phyloP scores from a whole-genome alignment of 2,113 vertebrate species.

The Actinemys pallida region DNA sequence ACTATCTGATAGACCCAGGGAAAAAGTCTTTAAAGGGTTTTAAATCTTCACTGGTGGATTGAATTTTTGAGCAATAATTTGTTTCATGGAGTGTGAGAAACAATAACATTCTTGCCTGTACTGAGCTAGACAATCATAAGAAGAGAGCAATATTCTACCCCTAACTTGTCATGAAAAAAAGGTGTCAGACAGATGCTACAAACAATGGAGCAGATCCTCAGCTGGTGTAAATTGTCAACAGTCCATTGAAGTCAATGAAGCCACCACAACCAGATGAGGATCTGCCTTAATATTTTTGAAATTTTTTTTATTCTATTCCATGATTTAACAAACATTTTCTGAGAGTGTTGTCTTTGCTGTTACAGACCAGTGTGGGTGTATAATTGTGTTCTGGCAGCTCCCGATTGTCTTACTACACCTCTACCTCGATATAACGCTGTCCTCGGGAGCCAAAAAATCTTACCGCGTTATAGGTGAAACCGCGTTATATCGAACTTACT shows the following conservation, averaged over 20 bases:
- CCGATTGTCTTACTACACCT: neutral
- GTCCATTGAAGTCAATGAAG: neutral
- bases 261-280: neutral
- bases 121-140: neutral
- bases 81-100: constrained; percentile 22
- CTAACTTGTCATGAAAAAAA: neutral
- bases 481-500: too few species aligned
- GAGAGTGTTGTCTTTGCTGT: neutral
- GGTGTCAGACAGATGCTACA: neutral
- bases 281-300: neutral
- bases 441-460: too few species aligned
- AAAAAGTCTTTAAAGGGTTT: neutral
- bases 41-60: neutral
- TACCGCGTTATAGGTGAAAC: too few species aligned
- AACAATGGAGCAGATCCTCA: neutral
- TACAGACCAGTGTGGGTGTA: neutral
- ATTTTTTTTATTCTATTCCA: neutral
- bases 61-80: constrained; percentile 25
- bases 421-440: too few species aligned
- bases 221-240: neutral
- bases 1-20: neutral
- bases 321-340: neutral
- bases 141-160: neutral
- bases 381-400: neutral
- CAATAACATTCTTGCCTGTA: neutral